A percentile compares a stretch with the other conserved stretches of the same genome.
phyloP scores from a whole-genome alignment of 1,140 invertebrate species.

The Temnothorax nylanderi region DNA sequence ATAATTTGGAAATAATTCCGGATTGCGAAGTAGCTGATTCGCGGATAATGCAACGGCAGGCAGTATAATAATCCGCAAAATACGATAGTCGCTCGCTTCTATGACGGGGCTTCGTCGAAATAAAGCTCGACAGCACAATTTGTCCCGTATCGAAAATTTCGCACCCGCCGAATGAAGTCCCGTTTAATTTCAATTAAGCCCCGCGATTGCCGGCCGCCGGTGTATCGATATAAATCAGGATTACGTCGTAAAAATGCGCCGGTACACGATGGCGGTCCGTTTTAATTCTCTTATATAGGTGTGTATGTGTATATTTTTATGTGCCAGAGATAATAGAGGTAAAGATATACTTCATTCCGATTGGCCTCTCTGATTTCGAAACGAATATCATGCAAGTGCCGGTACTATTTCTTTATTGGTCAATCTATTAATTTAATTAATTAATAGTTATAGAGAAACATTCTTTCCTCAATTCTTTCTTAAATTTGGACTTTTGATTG shows the following conservation, averaged over 20 bases:
- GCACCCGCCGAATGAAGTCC: conserved; percentile 47
- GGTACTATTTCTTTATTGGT: background rate
- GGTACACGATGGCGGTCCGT: background rate
- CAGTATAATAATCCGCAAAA: conserved; percentile 46
- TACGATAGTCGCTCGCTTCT: conserved; percentile 34
- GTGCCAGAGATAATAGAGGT: conserved; percentile 26
- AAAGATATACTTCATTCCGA: background rate
- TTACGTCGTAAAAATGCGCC: conserved; percentile 48
- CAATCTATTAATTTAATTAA: conserved; percentile 4
- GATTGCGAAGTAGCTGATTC: conserved; percentile 52
- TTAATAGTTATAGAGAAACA: background rate
- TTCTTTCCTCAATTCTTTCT: background rate
- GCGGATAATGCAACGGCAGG: conserved; percentile 38
- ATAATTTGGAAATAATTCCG: conserved; percentile 58
- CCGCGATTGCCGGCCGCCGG: conserved; percentile 6
- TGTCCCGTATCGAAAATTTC: conserved; percentile 49
- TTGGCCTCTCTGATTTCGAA: conserved; percentile 1
- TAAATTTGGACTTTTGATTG: background rate
- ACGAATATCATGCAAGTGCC: background rate
- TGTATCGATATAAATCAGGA: conserved; percentile 50
- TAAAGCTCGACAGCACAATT: conserved; percentile 45
- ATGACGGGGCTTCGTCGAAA: conserved; percentile 28
- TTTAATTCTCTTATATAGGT: conserved; percentile 23
- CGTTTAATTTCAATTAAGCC: conserved; percentile 58
- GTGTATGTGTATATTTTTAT: background rate